Percentiles rank a stretch among this genome's conserved stretches.
phyloP scores from a whole-genome alignment of 1,140 invertebrate genomes.

The Papilio polytes region DNA sequence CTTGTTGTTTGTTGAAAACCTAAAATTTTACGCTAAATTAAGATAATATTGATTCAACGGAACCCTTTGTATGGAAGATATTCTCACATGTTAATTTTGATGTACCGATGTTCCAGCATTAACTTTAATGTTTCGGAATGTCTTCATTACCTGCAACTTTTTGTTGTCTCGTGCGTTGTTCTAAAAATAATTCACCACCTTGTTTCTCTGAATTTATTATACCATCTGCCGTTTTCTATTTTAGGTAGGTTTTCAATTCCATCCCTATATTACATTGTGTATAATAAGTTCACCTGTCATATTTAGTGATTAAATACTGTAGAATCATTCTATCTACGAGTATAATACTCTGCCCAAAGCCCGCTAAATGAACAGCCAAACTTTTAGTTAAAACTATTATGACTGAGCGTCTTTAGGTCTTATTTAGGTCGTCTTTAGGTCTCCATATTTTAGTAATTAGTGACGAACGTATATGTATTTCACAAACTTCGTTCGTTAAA shows the following conservation, averaged over 20 bases:
- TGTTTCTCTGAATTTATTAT: not conserved
- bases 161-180: conserved; percentile 5
- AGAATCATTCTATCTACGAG: no score
- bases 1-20: no score
- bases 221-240: not conserved
- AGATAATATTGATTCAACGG: not conserved
- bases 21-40: no score
- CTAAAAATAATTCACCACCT: conserved; percentile 30
- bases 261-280: not conserved
- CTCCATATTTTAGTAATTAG: no score
- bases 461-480: no score
- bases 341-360: not conserved
- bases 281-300: no score
- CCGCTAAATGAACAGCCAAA: no score
- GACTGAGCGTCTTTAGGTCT: no score
- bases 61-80: not conserved
- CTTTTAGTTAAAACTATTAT: no score
- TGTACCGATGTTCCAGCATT: not conserved
- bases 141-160: conserved; percentile 15
- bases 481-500: not conserved
- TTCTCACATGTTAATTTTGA: not conserved
- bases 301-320: no score
- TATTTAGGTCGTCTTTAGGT: no score
- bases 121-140: conserved; percentile 7
- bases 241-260: not conserved